Conservation (phyloP, 2,888 invertebrate genomes). For the Lampropteryx suffumata region DNA sequence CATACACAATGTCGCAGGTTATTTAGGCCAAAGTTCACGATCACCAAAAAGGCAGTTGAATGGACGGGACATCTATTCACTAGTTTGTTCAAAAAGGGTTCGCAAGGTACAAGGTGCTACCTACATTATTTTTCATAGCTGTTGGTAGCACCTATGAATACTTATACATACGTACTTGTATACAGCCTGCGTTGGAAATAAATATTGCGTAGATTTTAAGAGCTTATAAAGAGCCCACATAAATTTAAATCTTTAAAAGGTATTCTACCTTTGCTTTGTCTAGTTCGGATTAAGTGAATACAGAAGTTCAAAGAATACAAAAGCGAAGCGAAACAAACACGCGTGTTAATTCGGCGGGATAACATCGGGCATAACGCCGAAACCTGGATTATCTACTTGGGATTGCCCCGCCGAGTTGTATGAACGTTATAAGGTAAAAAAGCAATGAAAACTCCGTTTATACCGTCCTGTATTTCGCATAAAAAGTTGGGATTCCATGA, state of each 20-base stretch:
- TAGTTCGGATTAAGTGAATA: conserved; percentile 35
- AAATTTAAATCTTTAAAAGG: conserved; percentile 18
- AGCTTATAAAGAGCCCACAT: neutral
- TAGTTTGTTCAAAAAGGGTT: no score
- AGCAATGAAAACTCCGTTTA: conserved; percentile 72
- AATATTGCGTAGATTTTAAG: neutral
- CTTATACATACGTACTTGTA: no score
- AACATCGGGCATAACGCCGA: conserved; percentile 68
- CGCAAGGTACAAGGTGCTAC: no score
- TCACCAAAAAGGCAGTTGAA: no score
- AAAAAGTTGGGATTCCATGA: conserved; percentile 72
- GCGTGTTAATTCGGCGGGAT: conserved; percentile 63
- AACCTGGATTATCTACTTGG: conserved; percentile 75
- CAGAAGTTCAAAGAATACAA: conserved; percentile 56
- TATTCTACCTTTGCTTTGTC: conserved; percentile 19
- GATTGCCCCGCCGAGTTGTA: conserved; percentile 53
- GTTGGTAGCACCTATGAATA: no score
- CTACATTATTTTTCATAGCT: no score
- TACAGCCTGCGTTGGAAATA: no score
- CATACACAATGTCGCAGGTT: no score
- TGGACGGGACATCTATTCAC: no score
- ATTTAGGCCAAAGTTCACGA: no score
- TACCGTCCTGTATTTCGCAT: conserved; percentile 71
- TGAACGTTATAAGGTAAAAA: conserved; percentile 75
- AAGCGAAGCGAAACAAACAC: conserved; percentile 52